Evolutionary conservation across 2,797 vertebrate genomes (phyloP), one percentile per base, ranked within the genome.

Genomic region (Syngnathus rostellatus): DNA sequence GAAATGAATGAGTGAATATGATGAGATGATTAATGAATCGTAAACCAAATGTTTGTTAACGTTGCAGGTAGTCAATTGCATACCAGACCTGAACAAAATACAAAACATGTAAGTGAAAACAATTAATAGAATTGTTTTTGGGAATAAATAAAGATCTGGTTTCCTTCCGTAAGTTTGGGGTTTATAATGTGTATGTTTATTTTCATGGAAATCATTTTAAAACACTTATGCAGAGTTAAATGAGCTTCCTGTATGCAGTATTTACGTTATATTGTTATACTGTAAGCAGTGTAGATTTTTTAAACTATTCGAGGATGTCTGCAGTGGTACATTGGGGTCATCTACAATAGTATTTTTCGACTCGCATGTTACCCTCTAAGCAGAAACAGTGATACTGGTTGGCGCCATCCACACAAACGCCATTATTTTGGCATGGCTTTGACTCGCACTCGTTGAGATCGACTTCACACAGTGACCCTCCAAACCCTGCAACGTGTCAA

Each of bases 391-490:
- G 78, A 82, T 93, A 93, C 65, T 66, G 77, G 72, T 86, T 90
- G 77, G 84, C 63, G 78, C 75, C 73, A 72, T 88, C 85, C 72
- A 84, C 64, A 72, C 89, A 88, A 50, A 82, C 74, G 67, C 87
- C 87, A 74, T 79, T 82, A 37, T 90, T 93, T 83, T 89, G 88
- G 78, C 90, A 93, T 53, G 90, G 87, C 66, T 78, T 76, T 63
- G 87, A 91, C 82, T 84, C 80, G 8, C 89, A 92, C 70, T 91
- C 86, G 70, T 92, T 85, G 75, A 86, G 83, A 86, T 92, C 88
- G 76, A 78, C 78, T 86, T 93, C 90, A 85, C 89, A 91, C 78
- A 91, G 89, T 6, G 68, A 77, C 46, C 88, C 87, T 74, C 79
- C 88, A 78, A 91, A 92, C 74, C 83, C 88, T 93, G 81, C 58